Base-by-base conservation (phyloP, 2,888 invertebrate genomes). In the Tenthredo distinguenda region DNA sequence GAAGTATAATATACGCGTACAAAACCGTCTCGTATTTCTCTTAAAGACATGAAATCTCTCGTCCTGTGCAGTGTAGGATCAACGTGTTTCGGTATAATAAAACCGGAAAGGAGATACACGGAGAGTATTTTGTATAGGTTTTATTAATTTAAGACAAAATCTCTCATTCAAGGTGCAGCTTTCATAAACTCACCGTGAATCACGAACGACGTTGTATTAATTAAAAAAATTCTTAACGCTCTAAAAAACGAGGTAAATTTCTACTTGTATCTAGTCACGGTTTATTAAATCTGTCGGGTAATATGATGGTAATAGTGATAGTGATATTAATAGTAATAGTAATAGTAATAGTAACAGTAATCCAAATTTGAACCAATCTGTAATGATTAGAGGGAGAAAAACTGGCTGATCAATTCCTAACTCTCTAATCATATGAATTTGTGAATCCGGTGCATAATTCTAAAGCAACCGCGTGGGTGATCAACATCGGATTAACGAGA, bases 241-340 rank as follows among this genome's bases (percentile, higher is more conserved):
- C 26, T 74, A 47, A 47, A 47, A 76, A 76, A 76, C 21, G 9
- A 0, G 26, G 26, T 26, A 47, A 74, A 40, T 74, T 43, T 74
- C 74, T 43, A 43, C 34, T 21, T 2, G 10, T 18, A 37, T 37
- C 40, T 37, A 18, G 21, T 43, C 74, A 74, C 43, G 74, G 74
- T 21, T 74, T 74, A 74, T 74, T 58, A 50, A 47, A 47, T 47
- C n/a, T 26, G 76, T 9, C 76, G 26, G 9, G 72, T 40, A n/a
- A 15, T 12, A 6, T 76, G 5, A 47, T 47, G 40, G 21, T 47
- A 26, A 26, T 26, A 26, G 0, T 26, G 26, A 26, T 26, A 26
- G 26, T 26, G 1, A 26, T 26, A 26, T 0, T 26, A 26, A 26
- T 26, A 26, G 1, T 26, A 26, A 26, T 26, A 26, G 0, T 26